Evolutionary conservation across 2,113 vertebrate species (phyloP), one percentile per base, ranked within the genome.

Genomic region (Cariama cristata): DNA sequence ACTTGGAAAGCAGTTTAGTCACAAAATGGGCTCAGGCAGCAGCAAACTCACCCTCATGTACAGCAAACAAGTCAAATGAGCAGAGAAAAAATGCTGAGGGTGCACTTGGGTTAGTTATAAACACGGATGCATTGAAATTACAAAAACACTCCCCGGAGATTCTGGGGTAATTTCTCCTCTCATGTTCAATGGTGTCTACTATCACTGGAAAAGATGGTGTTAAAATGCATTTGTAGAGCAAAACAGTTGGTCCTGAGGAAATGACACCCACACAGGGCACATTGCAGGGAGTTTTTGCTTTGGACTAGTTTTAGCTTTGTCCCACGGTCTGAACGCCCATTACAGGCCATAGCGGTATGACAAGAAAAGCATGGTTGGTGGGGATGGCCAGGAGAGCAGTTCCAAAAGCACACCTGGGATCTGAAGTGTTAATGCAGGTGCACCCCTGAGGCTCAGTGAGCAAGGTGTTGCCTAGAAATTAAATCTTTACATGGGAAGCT

Each of bases 101-200:
- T 74, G 11, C 42, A 40, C 30, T 55, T 79, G 45, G 33, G 32
- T 75, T 76, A 60, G 27, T 79, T 73, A 59, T 49, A 79, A 90
- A 82, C 26, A 69, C 6, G 21, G 8, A 71, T 80, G 21, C 33
- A 18, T 8, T 72, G 75, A 84, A 81, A 74, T 72, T 49, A 60
- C 1, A 91, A 73, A 91, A 92, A 81, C 0, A 0, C 5, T 68
- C 7, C 68, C 64, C 0, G 0, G 45, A 59, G 73, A 87, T 81
- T 75, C 42, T 74, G 23, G 30, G 12, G 12, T 14, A 72, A 4
- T 91, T 91, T 66, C 35, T 87, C 22, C 17, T 87, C 62, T 79
- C 1, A 0, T 3, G 1, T 75, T 45, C 32, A 55, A 0, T n/a
- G 19, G 8, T 55, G 5, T 68, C 20, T 86, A 12, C 32, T 63